These are phyloP conservation scores for Sarcoramphus papa DNA, from an alignment of 2,797 vertebrate genomes.

Conservation along the genomic window DNA sequence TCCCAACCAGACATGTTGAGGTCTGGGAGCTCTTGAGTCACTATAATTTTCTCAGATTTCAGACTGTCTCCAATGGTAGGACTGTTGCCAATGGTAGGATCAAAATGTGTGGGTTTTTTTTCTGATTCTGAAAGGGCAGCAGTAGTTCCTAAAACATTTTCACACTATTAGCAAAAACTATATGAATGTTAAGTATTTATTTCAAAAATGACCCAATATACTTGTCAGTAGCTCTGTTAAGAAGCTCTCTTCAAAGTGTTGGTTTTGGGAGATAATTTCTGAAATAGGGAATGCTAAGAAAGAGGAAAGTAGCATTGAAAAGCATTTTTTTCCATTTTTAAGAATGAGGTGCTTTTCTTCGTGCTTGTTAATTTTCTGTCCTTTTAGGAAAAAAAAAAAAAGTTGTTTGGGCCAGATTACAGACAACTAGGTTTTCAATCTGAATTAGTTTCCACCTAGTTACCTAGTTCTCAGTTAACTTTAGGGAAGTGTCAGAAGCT, in stretches of 20 bases:
- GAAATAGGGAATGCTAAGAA: background rate
- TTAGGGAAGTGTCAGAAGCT: background rate
- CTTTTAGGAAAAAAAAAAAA: background rate
- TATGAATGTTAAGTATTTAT: background rate
- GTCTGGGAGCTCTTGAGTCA: background rate
- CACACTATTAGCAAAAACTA: background rate
- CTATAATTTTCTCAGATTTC: background rate
- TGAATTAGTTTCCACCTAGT: background rate
- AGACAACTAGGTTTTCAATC: background rate
- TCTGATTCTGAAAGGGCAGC: background rate
- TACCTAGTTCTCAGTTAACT: background rate
- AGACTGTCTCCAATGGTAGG: background rate
- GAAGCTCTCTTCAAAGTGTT: background rate
- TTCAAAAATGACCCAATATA: fast-evolving
- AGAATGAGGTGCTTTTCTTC: background rate
- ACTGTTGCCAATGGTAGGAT: background rate
- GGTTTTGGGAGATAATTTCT: background rate
- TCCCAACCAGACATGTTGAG: background rate
- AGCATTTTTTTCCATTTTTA: background rate
- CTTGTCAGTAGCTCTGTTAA: background rate
- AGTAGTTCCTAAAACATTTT: background rate
- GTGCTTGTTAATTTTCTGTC: background rate
- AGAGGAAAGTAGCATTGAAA: background rate
- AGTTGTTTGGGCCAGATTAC: background rate
- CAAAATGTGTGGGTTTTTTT: background rate